Conservation (phyloP, 2,797 vertebrate genomes). For the Rhadinocentrus ornatus region DNA sequence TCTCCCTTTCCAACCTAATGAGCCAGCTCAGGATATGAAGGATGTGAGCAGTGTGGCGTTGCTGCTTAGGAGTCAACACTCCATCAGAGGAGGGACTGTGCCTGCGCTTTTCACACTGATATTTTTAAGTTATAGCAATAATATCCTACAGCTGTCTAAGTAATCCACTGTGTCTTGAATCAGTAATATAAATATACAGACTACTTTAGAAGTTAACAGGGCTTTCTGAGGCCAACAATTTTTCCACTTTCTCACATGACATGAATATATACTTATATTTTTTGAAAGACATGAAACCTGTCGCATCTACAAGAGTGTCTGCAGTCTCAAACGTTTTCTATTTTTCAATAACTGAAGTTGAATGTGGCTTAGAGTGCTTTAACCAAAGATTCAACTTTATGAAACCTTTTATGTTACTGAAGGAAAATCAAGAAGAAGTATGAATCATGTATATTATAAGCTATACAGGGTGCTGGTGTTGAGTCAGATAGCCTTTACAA, state of each 20-base stretch:
- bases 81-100: constrained; percentile 1
- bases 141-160: not conserved
- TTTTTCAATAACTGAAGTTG: constrained; percentile 7
- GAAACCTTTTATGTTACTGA: not conserved
- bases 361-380: not conserved
- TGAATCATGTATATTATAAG: constrained; percentile 1
- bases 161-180: not conserved
- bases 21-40: constrained; percentile 88
- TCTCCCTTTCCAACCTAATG: constrained; percentile 86
- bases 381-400: constrained; percentile 14
- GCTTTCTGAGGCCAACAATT: not conserved
- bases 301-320: not conserved
- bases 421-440: constrained; percentile 9
- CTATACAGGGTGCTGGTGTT: not conserved
- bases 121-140: not conserved
- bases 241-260: not conserved
- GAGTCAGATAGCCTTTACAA: not conserved
- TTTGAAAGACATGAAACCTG: constrained; percentile 3
- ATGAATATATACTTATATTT: constrained; percentile 3
- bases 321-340: not conserved
- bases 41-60: not conserved
- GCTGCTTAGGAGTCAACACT: not conserved
- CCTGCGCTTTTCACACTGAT: not conserved
- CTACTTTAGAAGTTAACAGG: not conserved
- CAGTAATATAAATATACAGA: not conserved